Base-by-base conservation (phyloP, 2,113 vertebrate genomes). In the Poecilia latipinna region DNA sequence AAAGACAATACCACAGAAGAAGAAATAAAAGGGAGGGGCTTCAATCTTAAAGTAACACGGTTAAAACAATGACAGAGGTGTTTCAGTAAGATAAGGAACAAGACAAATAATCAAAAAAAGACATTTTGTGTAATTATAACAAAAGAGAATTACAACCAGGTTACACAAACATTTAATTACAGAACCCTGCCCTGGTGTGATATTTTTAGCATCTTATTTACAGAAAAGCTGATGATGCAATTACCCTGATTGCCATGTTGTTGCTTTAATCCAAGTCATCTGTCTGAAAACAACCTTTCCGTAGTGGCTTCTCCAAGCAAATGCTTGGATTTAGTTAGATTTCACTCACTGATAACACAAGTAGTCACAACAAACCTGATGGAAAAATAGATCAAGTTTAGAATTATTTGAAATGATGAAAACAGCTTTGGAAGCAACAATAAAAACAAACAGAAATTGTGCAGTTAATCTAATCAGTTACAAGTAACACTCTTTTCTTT, bases 261-360 rank as follows among this genome's bases (percentile, higher is more conserved):
- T 35, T 69, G 62, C 65, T 85, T 82, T 79, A 71, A 79, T 86
- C 42, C 44, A 78, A 71, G 74, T 70, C 74, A 68, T 70, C 69
- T 44, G 68, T 26, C 51, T 75, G 70, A 86, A 85, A 79, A 82
- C 64, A 68, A 26, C 32, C 76, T 74, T 80, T 72, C 65, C 1
- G 60, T 62, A 24, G 22, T 24, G 42, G 64, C 6, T 69, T 65
- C 51, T 13, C 26, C 1, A 15, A 77, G n/a, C 54, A 88, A 61
- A 79, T 31, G 57, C 80, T 80, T 73, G 29, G 22, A 78, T 73
- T 77, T 83, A 65, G 70, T 65, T 32, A 64, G 35, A 66, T 79
- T 65, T n/a, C 26, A 29, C 51, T 70, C 37, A 28, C 12, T 37
- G 67, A 77, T 29, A 68, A 71, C 31, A 64, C 54, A 66, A 76